Percentiles rank a stretch among this genome's conserved stretches.
Evolutionary conservation across 2,797 vertebrate species (phyloP).

Genomic region (Cichlasoma orientale): DNA sequence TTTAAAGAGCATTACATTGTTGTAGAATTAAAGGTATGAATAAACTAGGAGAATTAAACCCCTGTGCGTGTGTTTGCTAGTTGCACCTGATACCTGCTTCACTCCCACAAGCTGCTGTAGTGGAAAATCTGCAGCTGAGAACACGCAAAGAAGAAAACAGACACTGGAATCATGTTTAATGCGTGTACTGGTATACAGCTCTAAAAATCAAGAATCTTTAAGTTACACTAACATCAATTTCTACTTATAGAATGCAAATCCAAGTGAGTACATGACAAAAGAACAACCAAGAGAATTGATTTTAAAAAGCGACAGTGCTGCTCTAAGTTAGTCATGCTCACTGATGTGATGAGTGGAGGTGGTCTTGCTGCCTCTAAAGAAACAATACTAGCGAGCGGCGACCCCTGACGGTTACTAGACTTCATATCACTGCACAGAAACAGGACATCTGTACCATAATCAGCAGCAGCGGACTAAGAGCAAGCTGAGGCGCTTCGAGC

Average conservation of each 20-base stretch:
- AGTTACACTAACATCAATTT: conserved; percentile 74
- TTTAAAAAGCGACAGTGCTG: conserved; percentile 58
- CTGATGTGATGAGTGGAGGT: conserved; percentile 57
- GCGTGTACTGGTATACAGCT: conserved; percentile 71
- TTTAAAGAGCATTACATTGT: conserved; percentile 78
- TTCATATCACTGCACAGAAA: conserved; percentile 76
- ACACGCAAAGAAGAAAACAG: conserved; percentile 8
- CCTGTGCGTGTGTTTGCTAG: conserved; percentile 14
- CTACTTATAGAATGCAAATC: conserved; percentile 74
- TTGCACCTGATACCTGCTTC: background rate
- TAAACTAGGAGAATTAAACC: conserved; percentile 66
- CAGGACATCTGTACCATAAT: conserved; percentile 72
- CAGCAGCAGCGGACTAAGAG: conserved; percentile 52
- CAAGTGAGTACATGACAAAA: conserved; percentile 72
- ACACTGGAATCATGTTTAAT: conserved; percentile 77
- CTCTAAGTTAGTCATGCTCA: conserved; percentile 77
- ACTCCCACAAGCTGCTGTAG: background rate
- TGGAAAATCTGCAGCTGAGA: conserved; percentile 10
- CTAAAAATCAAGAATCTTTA: conserved; percentile 71
- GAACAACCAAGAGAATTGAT: conserved; percentile 69
- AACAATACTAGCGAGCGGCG: conserved; percentile 59
- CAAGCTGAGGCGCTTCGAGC: conserved; percentile 55
- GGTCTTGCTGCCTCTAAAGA: conserved; percentile 59
- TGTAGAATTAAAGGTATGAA: conserved; percentile 77
- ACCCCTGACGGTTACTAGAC: conserved; percentile 71